Base-by-base conservation (phyloP, 2,888 invertebrate genomes). In the Temnothorax ravouxi region DNA sequence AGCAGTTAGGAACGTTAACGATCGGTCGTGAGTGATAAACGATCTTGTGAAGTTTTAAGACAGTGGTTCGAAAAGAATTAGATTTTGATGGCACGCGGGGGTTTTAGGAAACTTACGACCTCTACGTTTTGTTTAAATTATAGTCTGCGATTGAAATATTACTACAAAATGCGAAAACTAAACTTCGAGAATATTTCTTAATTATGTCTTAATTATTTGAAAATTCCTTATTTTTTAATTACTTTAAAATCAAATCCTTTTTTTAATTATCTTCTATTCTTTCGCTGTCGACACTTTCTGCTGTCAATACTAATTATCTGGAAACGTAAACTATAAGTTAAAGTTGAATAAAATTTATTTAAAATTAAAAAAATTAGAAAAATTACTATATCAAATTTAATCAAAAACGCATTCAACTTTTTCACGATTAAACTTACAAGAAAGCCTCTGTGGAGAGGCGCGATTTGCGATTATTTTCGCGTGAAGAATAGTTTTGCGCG, bases 1-100 rank as follows among this genome's bases (percentile, higher is more conserved):
- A 69, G 54, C 77, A 77, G 77, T 77, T 77, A 54, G 25, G 15
- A 52, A 54, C 52, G 54, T 56, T 77, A 69, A 77, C 77, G 69
- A 41, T 77, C 21, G 44, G 66, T 52, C 50, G 38, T 38, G 54
- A 69, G 41, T 77, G 69, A 77, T 77, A 21, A 77, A 77, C 54
- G 77, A 56, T 44, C 69, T 69, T 11, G 67, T 77, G 29, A 56
- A 77, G 29, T 54, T 56, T 54, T 56, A n/a, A 69, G 34, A 38
- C 41, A 29, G n/a, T n/a, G 21, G 25, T 29, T 29, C 13, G 15
- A 77, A 44, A 69, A 44, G 41, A 77, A 77, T 50, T 67, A 54
- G 52, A 41, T 41, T 67, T 77, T 41, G 25, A n/a, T 25, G 50
- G 13, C 41, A n/a, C 18, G 29, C 1, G 25, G n/a, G 25, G n/a